A percentile compares a stretch with the other conserved stretches of the same genome.
Conservation (phyloP, 2,797 vertebrate genomes). For the Mormyrus proboscirostris region DNA sequence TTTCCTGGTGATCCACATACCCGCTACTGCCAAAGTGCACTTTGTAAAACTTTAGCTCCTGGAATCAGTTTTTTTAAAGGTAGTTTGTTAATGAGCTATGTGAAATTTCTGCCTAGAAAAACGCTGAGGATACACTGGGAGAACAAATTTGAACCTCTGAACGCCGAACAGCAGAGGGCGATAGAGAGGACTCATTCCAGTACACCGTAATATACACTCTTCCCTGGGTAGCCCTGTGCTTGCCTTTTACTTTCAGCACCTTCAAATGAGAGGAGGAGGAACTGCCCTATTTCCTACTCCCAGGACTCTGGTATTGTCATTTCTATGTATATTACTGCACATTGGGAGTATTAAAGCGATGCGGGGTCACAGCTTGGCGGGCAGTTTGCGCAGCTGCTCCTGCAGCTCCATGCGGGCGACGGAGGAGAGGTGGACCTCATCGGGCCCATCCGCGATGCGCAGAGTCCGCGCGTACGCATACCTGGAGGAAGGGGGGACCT, state of each 20-base stretch:
- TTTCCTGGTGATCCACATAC: neutral
- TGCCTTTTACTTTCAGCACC: neutral
- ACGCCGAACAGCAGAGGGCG: neutral
- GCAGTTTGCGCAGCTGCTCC: constrained; percentile 62
- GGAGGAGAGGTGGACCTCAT: constrained; percentile 87
- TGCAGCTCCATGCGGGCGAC: constrained; percentile 73
- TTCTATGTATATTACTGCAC: neutral
- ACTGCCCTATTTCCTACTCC: neutral
- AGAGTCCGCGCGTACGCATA: constrained; percentile 65
- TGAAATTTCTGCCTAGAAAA: neutral
- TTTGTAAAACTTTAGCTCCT: neutral
- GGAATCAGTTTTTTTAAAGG: neutral
- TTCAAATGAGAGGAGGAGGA: neutral
- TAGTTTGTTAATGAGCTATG: neutral
- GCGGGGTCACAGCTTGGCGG: constrained; percentile 65
- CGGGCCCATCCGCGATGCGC: constrained; percentile 81
- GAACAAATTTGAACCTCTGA: neutral
- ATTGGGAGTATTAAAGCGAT: neutral
- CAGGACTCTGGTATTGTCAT: neutral
- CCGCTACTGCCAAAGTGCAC: neutral
- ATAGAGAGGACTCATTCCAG: neutral
- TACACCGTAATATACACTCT: neutral
- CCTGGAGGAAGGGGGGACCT: constrained; percentile 49
- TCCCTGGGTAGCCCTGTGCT: neutral
- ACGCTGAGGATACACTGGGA: neutral